Conservation (phyloP, 2,797 vertebrate species). For the Sternarchorhynchus goeldii region DNA sequence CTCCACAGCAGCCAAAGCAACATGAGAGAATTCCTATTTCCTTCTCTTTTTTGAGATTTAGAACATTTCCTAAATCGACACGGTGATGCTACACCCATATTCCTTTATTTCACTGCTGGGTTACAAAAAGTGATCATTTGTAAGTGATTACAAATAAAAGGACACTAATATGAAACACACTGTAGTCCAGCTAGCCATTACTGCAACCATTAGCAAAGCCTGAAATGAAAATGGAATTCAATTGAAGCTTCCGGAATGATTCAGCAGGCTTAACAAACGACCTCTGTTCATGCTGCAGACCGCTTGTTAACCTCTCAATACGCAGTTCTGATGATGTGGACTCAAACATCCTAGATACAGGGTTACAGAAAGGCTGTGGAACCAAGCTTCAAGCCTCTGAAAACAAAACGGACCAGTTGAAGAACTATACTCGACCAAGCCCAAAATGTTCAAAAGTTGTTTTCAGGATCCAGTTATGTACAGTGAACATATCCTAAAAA, state of each 20-base stretch:
- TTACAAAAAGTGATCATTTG: too few relatives aligned
- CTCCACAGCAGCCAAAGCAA: too few relatives aligned
- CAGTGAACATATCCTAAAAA: not conserved
- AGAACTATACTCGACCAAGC: not conserved
- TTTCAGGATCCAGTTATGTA: not conserved
- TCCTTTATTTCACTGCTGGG: too few relatives aligned
- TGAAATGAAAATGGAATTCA: not conserved
- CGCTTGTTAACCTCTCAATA: not conserved
- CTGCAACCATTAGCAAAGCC: not conserved
- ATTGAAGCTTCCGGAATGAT: not conserved
- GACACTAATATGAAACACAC: not conserved
- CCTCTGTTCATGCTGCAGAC: not conserved
- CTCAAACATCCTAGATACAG: not conserved
- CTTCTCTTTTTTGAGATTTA: too few relatives aligned
- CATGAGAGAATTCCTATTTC: too few relatives aligned
- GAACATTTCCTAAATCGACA: too few relatives aligned
- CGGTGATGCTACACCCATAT: too few relatives aligned
- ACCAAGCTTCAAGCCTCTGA: not conserved
- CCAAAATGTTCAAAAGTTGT: not conserved
- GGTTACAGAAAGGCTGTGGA: not conserved
- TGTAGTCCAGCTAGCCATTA: conserved; percentile 1
- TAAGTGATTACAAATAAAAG: not conserved
- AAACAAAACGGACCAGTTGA: not conserved
- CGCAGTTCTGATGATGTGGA: not conserved
- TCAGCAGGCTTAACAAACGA: not conserved